Evolutionary conservation across 1,140 invertebrate species (phyloP), one percentile per base, ranked within the genome.

Genomic region (Cherax destructor): DNA sequence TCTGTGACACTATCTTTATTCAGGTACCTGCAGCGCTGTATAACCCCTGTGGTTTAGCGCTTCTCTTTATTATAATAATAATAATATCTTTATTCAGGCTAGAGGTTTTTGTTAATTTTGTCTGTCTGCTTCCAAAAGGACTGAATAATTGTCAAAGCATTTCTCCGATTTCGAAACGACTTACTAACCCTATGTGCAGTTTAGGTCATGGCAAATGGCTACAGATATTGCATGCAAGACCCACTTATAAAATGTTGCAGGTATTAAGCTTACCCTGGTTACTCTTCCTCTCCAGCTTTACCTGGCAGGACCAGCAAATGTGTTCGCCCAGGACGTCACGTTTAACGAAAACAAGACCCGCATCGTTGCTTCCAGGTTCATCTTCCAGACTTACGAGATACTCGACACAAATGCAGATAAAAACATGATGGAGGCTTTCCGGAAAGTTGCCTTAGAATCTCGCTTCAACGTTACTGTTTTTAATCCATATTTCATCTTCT

Each of bases 401-500:
- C 97, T 96, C 56, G 97, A 98, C 65, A 98, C 97, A 0, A 98
- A 98, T 94, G 96, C 97, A 91, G 98, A 99, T 94, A 98, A 98
- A 93, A 97, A 98, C 92, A 98, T 99, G 97, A 97, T 98, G 1
- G 96, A 96, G 91, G 96, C 96, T 78, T 94, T 99, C 3, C 95
- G 98, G 88, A 94, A 96, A 88, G 97, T 99, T 5, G 98, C 98
- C 78, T 94, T 96, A 0, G 96, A 97, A 10, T 97, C 97, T 11
- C 95, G 96, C 0, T 94, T 98, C 7, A 98, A 98, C 92, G 97
- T 97, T 24, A 98, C 97, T 10, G 98, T 99, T 2, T 99, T 98
- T 93, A 98, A 99, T 95, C 98, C 98, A 0, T 98, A 98, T 93
- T 98, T 99, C 93, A 97, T 99, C 6, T 99, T 98, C 95, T 99